Evolutionary conservation across 1,140 invertebrate species (phyloP).

Genomic region (Lamellibrachia luymesi): DNA sequence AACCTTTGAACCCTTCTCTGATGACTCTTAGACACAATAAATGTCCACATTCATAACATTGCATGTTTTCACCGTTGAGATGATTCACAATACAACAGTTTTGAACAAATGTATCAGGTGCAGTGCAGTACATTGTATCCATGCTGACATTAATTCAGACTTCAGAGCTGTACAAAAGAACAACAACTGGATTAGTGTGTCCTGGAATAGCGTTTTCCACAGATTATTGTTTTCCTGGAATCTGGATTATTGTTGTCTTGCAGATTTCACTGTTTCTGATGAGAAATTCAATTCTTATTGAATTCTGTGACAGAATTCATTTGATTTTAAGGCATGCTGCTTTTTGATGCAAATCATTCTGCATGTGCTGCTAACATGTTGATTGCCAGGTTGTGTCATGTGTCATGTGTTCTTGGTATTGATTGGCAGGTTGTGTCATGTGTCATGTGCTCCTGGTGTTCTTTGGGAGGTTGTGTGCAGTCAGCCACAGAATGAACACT

Average conservation of each 20-base stretch:
- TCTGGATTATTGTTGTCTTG: not conserved
- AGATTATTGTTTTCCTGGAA: not conserved
- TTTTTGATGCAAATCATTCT: not conserved
- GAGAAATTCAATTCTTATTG: not conserved
- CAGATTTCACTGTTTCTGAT: not conserved
- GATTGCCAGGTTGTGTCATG: not conserved
- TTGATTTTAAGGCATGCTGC: not conserved
- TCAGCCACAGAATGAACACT: not conserved
- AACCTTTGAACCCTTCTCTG: no score
- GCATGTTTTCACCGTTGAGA: no score
- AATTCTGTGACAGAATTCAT: not conserved
- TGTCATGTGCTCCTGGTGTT: not conserved
- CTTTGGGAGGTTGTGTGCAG: not conserved
- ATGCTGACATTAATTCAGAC: no score
- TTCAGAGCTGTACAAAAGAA: no score
- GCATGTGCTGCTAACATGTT: not conserved
- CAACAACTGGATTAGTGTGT: no score
- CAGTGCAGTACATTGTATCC: no score
- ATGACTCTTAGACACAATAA: no score
- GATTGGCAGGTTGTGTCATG: not conserved
- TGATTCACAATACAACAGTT: no score
- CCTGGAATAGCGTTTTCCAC: no score
- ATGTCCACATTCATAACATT: no score
- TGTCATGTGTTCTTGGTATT: no score
- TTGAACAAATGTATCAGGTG: no score